Conservation (phyloP, 2,113 vertebrate genomes). For the Gymnorhina tibicen region DNA sequence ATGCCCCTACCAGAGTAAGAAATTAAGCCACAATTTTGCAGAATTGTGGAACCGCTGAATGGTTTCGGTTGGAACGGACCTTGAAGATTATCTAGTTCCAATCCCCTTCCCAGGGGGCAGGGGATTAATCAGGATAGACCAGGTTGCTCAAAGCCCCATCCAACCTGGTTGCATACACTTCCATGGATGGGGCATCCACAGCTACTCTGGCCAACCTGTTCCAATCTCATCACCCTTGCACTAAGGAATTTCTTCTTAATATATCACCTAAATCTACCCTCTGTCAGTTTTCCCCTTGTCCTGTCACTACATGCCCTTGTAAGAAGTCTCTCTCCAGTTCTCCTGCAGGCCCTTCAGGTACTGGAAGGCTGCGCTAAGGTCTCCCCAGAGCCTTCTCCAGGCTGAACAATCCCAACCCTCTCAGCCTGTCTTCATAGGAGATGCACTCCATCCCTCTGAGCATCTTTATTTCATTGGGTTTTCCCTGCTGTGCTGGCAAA, state of each 20-base stretch:
- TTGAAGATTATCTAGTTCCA: neutral
- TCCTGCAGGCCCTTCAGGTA: neutral
- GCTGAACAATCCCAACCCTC: neutral
- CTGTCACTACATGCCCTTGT: neutral
- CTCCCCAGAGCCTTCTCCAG: neutral
- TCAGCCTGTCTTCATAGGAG: neutral
- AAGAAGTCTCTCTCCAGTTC: neutral
- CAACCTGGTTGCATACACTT: neutral
- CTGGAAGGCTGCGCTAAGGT: neutral
- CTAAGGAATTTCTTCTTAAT: neutral
- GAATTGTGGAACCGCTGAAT: neutral
- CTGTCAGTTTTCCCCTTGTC: neutral
- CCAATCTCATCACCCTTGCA: neutral
- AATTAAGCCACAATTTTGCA: neutral
- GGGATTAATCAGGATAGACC: neutral
- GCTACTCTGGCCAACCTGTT: neutral
- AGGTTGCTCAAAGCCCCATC: neutral
- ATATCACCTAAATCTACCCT: neutral
- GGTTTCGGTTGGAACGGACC: neutral
- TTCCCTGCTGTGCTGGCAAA: neutral
- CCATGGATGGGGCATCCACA: neutral
- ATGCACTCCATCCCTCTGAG: neutral
- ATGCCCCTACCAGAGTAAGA: neutral
- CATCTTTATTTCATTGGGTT: neutral
- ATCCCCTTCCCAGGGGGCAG: neutral